Evolutionary conservation across 2,888 invertebrate species (phyloP).

Genomic region (Agonum fuliginosum): DNA sequence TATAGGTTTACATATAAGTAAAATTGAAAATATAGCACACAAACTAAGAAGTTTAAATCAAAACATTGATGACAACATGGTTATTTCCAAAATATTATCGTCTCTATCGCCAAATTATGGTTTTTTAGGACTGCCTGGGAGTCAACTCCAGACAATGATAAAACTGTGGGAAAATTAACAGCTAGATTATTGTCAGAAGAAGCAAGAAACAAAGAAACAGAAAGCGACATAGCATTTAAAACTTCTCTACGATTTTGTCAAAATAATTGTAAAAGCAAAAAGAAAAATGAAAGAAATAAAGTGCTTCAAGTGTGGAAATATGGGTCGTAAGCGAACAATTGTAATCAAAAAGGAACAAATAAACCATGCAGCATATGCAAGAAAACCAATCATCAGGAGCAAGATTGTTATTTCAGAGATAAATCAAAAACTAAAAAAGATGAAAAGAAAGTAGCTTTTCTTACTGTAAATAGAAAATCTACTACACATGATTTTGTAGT

Average conservation of each 20-base stretch:
- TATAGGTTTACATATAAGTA: slow-evolving; percentile 11
- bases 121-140: slow-evolving; percentile 18
- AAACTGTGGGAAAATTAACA: neutral
- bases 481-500: no score
- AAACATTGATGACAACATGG: slow-evolving; percentile 20
- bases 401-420: slow-evolving; percentile 13
- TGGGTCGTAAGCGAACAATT: neutral
- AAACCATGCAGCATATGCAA: slow-evolving; percentile 8
- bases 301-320: slow-evolving; percentile 8
- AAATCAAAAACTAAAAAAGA: neutral
- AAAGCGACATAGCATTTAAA: slow-evolving; percentile 16
- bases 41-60: neutral
- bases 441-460: slow-evolving; percentile 15
- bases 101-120: neutral
- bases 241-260: slow-evolving; percentile 4
- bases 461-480: no score
- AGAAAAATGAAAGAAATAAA: slow-evolving; percentile 13
- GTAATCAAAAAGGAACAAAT: neutral
- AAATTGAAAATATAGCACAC: slow-evolving; percentile 21
- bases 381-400: slow-evolving; percentile 17
- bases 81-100: slow-evolving; percentile 11
- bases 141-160: slow-evolving; percentile 9
- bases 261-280: neutral
- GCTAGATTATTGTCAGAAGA: slow-evolving; percentile 2
- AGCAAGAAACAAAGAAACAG: slow-evolving; percentile 16